Conservation (phyloP, 2,888 invertebrate genomes). For the Drosophila koepferae region DNA sequence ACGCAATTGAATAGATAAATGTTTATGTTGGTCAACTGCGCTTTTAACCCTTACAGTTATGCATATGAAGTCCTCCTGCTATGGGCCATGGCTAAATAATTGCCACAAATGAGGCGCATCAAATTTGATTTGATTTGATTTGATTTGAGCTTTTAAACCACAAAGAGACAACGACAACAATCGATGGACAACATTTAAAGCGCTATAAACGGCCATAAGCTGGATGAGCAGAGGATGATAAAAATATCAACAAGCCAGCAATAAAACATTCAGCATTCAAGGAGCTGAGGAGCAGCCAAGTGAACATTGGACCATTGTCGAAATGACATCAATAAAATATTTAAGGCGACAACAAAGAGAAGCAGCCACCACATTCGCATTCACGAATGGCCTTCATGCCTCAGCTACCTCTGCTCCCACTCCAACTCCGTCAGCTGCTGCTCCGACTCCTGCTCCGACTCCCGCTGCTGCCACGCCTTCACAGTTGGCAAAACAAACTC, state of each 20-base stretch:
- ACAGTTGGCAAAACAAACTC: constrained; percentile 47
- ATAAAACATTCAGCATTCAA: constrained; percentile 60
- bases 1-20: constrained; percentile 53
- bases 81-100: constrained; percentile 18
- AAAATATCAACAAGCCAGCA: constrained; percentile 71
- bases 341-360: constrained; percentile 62
- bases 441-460: background rate
- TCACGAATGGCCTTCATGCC: constrained; percentile 54
- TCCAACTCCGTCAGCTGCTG: background rate
- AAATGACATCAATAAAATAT: constrained; percentile 79
- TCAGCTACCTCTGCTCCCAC: constrained; percentile 20
- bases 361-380: constrained; percentile 35
- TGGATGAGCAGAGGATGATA: constrained; percentile 49
- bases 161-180: constrained; percentile 47
- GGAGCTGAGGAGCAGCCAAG: constrained; percentile 52
- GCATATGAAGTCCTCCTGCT: constrained; percentile 2
- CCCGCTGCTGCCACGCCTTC: constrained; percentile 6
- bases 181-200: constrained; percentile 52
- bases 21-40: constrained; percentile 48
- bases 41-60: constrained; percentile 27
- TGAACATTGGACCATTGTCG: constrained; percentile 69
- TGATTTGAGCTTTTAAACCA: constrained; percentile 50
- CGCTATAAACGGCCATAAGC: constrained; percentile 41
- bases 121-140: constrained; percentile 67
- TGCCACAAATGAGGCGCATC: constrained; percentile 57